Conservation (phyloP, 1,140 invertebrate species). For the Papilio dardanus region DNA sequence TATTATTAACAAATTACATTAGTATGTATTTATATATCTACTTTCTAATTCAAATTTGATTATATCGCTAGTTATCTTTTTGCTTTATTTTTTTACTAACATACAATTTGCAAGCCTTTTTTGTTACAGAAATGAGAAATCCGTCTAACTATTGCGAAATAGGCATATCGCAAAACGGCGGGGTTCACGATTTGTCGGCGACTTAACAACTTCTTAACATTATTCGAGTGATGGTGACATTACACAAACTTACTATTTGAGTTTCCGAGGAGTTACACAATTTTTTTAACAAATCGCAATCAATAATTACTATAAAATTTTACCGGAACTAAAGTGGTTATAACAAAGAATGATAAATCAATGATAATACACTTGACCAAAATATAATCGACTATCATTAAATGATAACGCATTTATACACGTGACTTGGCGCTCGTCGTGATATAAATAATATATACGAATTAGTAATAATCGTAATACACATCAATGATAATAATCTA, state of each 20-base stretch:
- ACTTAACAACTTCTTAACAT: too few relatives aligned
- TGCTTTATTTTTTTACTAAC: too few relatives aligned
- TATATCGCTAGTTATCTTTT: too few relatives aligned
- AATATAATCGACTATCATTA: not conserved
- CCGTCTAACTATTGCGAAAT: too few relatives aligned
- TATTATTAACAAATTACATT: not conserved
- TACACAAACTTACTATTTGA: too few relatives aligned
- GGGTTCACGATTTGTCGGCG: too few relatives aligned
- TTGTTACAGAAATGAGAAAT: too few relatives aligned
- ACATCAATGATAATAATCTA: not conserved
- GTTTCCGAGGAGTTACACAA: too few relatives aligned
- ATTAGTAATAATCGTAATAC: not conserved
- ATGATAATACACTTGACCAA: conserved; percentile 3
- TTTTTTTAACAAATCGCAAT: not conserved
- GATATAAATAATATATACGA: not conserved
- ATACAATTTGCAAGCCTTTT: too few relatives aligned
- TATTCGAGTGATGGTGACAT: too few relatives aligned
- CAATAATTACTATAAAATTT: not conserved
- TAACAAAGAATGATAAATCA: conserved; percentile 10
- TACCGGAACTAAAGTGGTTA: not conserved
- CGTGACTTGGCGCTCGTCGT: conserved; percentile 5
- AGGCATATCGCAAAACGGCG: too few relatives aligned
- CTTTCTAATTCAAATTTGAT: too few relatives aligned
- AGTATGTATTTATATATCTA: not conserved
- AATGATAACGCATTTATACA: not conserved